These are phyloP conservation scores for Acanthurus leucopareius DNA, from an alignment of 2,797 vertebrate species.

Conservation along the genomic window DNA sequence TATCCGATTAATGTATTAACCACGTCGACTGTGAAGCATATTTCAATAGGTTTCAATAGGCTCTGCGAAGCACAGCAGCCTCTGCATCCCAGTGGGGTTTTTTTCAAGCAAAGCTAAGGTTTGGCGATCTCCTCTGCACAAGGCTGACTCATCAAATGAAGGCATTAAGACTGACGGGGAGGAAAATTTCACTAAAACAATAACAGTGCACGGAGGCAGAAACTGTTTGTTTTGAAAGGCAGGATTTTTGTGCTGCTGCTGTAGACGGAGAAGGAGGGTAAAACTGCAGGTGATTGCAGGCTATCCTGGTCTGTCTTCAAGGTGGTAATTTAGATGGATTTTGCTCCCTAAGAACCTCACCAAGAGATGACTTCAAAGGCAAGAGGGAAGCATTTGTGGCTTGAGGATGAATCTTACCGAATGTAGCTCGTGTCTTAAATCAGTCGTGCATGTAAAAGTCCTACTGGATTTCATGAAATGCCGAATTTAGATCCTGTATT, in stretches of 20 bases:
- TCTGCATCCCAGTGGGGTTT: conserved; percentile 37
- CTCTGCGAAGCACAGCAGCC: conserved; percentile 28
- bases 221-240: conserved; percentile 33
- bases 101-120: conserved; percentile 38
- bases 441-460: conserved; percentile 30
- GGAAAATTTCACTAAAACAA: conserved; percentile 59
- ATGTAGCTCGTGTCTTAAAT: conserved; percentile 48
- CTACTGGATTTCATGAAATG: conserved; percentile 44
- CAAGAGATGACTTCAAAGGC: conserved; percentile 67
- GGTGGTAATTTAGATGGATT: conserved; percentile 65
- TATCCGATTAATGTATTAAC: not conserved
- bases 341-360: conserved; percentile 47
- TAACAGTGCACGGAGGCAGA: conserved; percentile 35
- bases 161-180: conserved; percentile 31
- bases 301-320: conserved; percentile 43
- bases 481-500: conserved; percentile 32
- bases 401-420: conserved; percentile 52
- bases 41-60: conserved; percentile 15
- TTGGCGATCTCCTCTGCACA: conserved; percentile 48
- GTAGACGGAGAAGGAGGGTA: conserved; percentile 8
- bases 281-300: conserved; percentile 62
- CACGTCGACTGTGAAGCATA: conserved; percentile 24
- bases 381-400: conserved; percentile 40
- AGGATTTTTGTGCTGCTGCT: conserved; percentile 29
- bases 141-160: conserved; percentile 68